Conservation (phyloP, 2,888 invertebrate genomes). For the Epinotia bilunana region DNA sequence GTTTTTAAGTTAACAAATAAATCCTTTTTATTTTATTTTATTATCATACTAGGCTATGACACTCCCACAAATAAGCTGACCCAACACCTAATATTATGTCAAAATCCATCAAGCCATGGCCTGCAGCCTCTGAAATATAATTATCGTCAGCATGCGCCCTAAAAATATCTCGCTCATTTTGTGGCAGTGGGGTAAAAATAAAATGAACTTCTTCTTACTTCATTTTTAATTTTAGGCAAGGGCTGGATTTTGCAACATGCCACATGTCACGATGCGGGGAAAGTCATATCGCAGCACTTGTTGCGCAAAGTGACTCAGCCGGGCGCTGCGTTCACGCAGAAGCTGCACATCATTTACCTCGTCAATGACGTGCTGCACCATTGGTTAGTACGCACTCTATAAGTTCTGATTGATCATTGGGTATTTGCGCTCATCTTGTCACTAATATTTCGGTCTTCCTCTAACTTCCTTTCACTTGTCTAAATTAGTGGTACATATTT, state of each 20-base stretch:
- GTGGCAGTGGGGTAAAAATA: neutral
- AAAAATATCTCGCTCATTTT: no score
- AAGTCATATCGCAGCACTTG: conserved; percentile 95
- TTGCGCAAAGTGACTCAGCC: conserved; percentile 90
- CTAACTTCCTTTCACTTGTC: conserved; percentile 39
- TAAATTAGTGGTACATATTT: conserved; percentile 9
- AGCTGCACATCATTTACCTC: conserved; percentile 98
- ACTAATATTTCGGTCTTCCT: conserved; percentile 32
- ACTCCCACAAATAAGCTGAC: no score
- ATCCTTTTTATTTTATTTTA: no score
- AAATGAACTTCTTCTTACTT: conserved; percentile 9
- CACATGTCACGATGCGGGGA: conserved; percentile 90
- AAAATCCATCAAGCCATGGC: no score
- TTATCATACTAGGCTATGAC: no score
- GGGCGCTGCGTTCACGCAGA: conserved; percentile 92
- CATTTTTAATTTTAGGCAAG: conserved; percentile 85
- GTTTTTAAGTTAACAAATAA: no score
- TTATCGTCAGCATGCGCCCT: no score
- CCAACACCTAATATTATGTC: no score
- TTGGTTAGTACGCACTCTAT: conserved; percentile 88
- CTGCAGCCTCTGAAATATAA: no score
- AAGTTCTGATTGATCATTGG: conserved; percentile 6
- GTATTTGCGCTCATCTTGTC: conserved; percentile 19
- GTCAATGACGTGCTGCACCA: conserved; percentile 99
- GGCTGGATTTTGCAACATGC: conserved; percentile 98